A percentile compares a stretch with the other conserved stretches of the same genome.
Conservation (phyloP, 2,113 vertebrate genomes). For the Coregonus clupeaformis region DNA sequence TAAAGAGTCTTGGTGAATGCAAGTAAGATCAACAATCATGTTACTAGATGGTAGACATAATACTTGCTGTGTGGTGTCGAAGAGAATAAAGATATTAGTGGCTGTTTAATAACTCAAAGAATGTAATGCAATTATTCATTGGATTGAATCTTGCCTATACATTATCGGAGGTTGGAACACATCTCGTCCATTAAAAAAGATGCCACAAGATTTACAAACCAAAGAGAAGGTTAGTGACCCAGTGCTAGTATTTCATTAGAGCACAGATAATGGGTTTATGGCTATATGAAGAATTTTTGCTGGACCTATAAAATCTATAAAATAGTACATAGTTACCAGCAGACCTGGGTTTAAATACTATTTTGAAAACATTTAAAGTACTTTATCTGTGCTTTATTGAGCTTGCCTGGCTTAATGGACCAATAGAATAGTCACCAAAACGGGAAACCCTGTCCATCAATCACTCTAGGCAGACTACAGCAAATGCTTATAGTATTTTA, state of each 20-base stretch:
- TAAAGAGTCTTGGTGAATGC: conserved; percentile 42
- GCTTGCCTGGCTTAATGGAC: no score
- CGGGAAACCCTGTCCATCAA: no score
- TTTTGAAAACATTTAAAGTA: no score
- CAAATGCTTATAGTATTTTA: background rate
- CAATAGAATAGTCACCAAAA: no score
- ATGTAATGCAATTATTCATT: conserved; percentile 52
- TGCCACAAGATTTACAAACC: no score
- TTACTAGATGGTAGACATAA: conserved; percentile 28
- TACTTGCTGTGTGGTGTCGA: conserved; percentile 13
- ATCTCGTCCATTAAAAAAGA: background rate
- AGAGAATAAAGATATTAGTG: conserved; percentile 27
- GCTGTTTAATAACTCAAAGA: conserved; percentile 28
- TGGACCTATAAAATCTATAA: background rate
- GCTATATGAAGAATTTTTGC: no score
- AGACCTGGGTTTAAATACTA: background rate
- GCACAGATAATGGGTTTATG: no score
- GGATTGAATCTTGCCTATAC: conserved; percentile 52
- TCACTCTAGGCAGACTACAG: background rate
- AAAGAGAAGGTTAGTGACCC: no score
- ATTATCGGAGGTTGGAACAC: conserved; percentile 13
- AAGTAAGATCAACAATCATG: conserved; percentile 45
- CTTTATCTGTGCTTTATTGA: no score
- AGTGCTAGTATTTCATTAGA: no score
- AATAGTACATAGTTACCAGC: background rate